Evolutionary conservation across 2,797 vertebrate species (phyloP).

Genomic region (Sternotherus odoratus): DNA sequence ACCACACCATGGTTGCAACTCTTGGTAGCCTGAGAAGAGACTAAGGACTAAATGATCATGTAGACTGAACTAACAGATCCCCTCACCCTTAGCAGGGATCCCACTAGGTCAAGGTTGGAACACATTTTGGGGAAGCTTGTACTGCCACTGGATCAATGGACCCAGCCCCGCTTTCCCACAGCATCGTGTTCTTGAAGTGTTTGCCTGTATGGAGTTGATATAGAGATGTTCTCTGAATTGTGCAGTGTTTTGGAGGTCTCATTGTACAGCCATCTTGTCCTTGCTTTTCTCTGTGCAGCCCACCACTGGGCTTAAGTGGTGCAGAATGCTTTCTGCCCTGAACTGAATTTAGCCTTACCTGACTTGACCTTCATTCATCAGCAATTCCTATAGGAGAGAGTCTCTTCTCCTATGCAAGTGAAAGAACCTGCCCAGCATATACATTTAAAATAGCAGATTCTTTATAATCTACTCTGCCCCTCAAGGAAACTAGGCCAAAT

Average conservation of each 20-base stretch:
- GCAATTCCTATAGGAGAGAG: background rate
- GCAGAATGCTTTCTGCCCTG: background rate
- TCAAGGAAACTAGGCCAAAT: background rate
- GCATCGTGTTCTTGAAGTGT: background rate
- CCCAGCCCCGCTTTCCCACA: background rate
- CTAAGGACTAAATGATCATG: background rate
- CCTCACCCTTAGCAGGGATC: background rate
- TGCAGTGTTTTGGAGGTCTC: background rate
- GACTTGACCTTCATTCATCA: background rate
- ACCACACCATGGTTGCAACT: background rate
- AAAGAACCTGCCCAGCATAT: background rate
- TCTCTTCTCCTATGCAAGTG: background rate
- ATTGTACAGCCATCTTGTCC: background rate
- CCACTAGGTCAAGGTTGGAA: background rate
- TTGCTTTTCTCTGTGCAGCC: fast-evolving
- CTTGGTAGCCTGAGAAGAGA: background rate
- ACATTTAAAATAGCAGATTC: fast-evolving
- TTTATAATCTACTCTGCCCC: background rate
- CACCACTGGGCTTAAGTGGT: background rate
- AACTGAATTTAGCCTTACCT: background rate
- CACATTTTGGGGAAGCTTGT: fast-evolving
- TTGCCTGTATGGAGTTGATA: background rate
- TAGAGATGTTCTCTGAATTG: background rate
- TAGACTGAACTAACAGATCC: background rate
- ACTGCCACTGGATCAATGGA: background rate